Evolutionary conservation across 1,140 invertebrate species (phyloP), one percentile per base, ranked within the genome.

Genomic region (Coelopa frigida): DNA sequence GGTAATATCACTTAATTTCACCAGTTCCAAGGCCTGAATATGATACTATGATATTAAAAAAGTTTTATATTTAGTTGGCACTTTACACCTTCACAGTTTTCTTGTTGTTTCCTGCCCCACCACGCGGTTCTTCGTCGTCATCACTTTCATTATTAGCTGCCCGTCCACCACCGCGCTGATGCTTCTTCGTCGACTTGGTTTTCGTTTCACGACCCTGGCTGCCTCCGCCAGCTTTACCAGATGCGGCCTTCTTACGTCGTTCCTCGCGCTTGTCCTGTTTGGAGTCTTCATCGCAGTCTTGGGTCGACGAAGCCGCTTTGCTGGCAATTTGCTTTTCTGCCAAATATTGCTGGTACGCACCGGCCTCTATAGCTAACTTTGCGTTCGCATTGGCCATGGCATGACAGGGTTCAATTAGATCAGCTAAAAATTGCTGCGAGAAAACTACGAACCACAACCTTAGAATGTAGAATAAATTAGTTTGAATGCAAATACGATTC

Each of bases 121-220:
- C n/a, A n/a, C n/a, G n/a, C n/a, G n/a, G n/a, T n/a, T n/a, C n/a
- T 8, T 63, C 58, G 45, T 85, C 81, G 24, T 78, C 81, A 55
- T 83, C 81, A 27, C 74, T 75, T 45, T 79, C 76, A 58, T 72
- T 70, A 35, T 64, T 59, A 43, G 61, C 64, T 41, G 73, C 73
- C 4, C 55, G 70, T 61, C 37, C 63, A 68, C 70, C 75, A 22
- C 69, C 73, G 56, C 68, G 71, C 48, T 72, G 71, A 62, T 80
- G 77, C 58, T 87, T 89, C 59, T 98, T 98, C 0, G 85, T 86
- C 5, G 92, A 85, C 70, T 94, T 95, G 0, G 89, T 96, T 73
- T 95, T 97, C 1, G 91, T 94, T 75, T 98, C 94, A 44, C 94
- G 75, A 1, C 93, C 94, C 72, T 95, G 92, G 23, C 82, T 82